Conservation (phyloP, 2,888 invertebrate species). For the Xanthorhoe designata region DNA sequence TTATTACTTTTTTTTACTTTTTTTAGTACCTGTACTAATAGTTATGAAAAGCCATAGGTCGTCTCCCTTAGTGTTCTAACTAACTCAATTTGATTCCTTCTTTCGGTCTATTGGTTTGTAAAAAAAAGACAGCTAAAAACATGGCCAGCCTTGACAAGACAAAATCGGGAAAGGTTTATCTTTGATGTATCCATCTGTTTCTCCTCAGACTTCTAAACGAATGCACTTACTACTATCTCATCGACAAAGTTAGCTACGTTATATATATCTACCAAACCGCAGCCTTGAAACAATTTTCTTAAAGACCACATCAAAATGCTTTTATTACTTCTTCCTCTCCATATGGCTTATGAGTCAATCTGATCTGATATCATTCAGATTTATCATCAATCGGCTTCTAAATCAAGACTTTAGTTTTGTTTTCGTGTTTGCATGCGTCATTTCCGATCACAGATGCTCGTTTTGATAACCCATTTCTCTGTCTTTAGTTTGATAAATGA, state of each 20-base stretch:
- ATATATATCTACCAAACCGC: conserved; percentile 54
- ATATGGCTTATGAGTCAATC: conserved; percentile 63
- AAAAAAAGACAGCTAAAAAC: conserved; percentile 13
- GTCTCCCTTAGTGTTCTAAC: too few relatives aligned
- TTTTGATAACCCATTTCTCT: neutral
- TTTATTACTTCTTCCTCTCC: conserved; percentile 71
- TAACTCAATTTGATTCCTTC: too few relatives aligned
- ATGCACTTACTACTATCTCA: conserved; percentile 60
- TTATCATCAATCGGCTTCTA: conserved; percentile 6
- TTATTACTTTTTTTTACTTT: too few relatives aligned
- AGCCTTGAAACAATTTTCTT: conserved; percentile 72
- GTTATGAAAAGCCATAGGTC: too few relatives aligned
- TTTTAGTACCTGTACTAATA: too few relatives aligned
- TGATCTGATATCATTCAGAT: conserved; percentile 35
- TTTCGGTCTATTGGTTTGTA: neutral
- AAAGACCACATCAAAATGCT: conserved; percentile 62
- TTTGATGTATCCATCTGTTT: conserved; percentile 56
- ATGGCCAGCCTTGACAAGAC: conserved; percentile 28
- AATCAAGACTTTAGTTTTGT: neutral
- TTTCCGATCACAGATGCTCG: neutral
- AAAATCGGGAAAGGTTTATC: conserved; percentile 39
- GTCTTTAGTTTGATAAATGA: too few relatives aligned
- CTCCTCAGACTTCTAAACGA: conserved; percentile 46
- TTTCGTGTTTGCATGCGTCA: neutral
- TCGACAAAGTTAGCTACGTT: conserved; percentile 58